Conservation (phyloP, 2,888 invertebrate species). For the Strigamia crassipes region DNA sequence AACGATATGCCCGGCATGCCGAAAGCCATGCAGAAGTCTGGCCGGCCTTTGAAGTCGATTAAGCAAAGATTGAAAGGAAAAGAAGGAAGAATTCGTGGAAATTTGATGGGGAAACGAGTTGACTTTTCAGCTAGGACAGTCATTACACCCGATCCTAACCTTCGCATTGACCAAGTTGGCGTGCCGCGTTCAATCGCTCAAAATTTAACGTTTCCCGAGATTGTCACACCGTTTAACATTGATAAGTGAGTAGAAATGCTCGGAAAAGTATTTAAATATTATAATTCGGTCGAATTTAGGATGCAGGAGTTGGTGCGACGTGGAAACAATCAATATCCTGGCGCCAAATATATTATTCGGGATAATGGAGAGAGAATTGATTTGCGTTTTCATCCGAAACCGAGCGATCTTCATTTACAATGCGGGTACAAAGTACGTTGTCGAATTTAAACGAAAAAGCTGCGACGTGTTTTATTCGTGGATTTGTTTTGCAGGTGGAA, state of each 20-base stretch:
- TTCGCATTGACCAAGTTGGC: conserved; percentile 95
- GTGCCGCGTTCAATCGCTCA: conserved; percentile 98
- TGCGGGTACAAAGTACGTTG: conserved; percentile 80
- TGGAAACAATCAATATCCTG: conserved; percentile 98
- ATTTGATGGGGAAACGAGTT: conserved; percentile 99
- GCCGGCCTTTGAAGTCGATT: conserved; percentile 95
- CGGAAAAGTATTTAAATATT: background rate
- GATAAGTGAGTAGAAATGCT: conserved; percentile 71
- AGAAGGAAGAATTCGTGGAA: conserved; percentile 98
- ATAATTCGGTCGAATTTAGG: conserved; percentile 56
- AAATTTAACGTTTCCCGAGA: conserved; percentile 98
- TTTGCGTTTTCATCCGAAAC: conserved; percentile 95
- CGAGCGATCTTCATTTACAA: conserved; percentile 93
- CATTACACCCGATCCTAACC: conserved; percentile 93
- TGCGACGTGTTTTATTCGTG: no score
- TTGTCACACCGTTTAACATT: conserved; percentile 99
- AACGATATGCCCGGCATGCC: conserved; percentile 99
- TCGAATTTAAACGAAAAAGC: no score
- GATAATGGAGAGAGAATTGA: conserved; percentile 99
- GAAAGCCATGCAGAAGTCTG: conserved; percentile 96
- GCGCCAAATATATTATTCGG: conserved; percentile 97
- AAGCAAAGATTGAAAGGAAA: conserved; percentile 89
- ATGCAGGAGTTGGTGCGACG: conserved; percentile 91
- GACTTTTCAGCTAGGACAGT: conserved; percentile 99
- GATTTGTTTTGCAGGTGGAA: conserved; percentile 63